Percentiles rank a stretch among this genome's conserved stretches.
These are phyloP conservation scores for Daboia siamensis DNA, from an alignment of 2,113 vertebrate species.

Conservation along the genomic window DNA sequence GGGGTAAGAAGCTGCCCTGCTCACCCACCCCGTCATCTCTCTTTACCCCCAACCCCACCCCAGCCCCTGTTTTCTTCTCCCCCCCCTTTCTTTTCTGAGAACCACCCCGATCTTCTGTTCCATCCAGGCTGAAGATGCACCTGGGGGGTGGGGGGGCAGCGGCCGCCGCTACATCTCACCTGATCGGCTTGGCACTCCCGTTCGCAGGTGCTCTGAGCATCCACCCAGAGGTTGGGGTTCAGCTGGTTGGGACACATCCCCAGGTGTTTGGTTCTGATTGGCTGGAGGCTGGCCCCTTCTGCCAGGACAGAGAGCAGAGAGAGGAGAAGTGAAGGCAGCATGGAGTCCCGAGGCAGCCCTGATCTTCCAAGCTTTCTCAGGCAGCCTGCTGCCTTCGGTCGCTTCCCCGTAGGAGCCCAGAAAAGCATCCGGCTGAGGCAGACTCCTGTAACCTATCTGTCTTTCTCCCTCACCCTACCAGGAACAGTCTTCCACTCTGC, in stretches of 20 bases:
- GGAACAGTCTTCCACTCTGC: not conserved
- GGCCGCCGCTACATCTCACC: conserved; percentile 67
- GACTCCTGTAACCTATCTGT: conserved; percentile 10
- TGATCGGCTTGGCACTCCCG: conserved; percentile 84
- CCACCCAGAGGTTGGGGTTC: conserved; percentile 93
- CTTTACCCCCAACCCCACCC: not conserved
- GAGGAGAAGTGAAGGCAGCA: conserved; percentile 40
- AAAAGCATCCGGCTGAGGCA: conserved; percentile 32
- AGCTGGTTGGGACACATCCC: conserved; percentile 94
- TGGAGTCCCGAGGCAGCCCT: conserved; percentile 9
- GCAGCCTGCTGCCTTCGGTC: fast-evolving
- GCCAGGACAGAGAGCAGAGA: conserved; percentile 55
- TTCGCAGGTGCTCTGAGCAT: conserved; percentile 97
- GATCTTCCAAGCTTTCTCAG: not conserved
- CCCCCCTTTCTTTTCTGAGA: not conserved
- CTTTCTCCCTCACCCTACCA: not conserved
- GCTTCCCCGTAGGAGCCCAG: not conserved
- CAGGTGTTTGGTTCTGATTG: conserved; percentile 63
- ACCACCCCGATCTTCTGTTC: not conserved
- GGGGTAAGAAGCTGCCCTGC: not conserved
- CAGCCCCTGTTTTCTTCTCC: not conserved
- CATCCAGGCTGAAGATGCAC: not conserved
- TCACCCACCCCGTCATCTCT: not conserved
- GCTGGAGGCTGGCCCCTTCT: conserved; percentile 65
- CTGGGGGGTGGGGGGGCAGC: too few species aligned